Evolutionary conservation across 2,113 vertebrate species (phyloP), one percentile per base, ranked within the genome.

Genomic region (Perca schrenkii): DNA sequence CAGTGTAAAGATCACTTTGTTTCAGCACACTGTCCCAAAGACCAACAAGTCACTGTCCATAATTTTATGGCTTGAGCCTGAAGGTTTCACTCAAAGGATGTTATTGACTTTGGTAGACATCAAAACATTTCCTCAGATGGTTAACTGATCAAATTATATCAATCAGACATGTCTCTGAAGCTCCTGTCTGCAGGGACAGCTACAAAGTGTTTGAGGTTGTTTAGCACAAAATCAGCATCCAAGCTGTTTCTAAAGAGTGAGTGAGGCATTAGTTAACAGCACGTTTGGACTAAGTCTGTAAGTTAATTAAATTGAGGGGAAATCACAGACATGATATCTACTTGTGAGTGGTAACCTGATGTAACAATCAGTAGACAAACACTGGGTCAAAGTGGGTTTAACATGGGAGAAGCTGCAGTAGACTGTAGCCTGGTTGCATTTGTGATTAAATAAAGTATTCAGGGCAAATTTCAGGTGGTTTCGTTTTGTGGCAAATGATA

Each of bases 261-360:
- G 43, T n/a, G 52, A 70, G 58, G 25, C 0, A 21, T 25, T 49
- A 76, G 36, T 25, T 58, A 34, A 72, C 12, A 36, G 40, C 46
- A 77, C 36, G 13, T 81, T 52, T 58, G 8, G 52, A 79, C 8
- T 53, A 11, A 63, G 25, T 73, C 10, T 52, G 19, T 49, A 6
- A 68, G 19, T 31, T 52, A 71, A 69, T 56, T 63, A 56, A 79
- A 62, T 47, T 25, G 49, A 77, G 57, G 58, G 61, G 63, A 19
- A 61, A 71, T 79, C 46, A 25, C 16, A 53, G 28, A 34, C 4
- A 34, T 36, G 43, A 25, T 15, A 65, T 65, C 57, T 22, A 46
- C 47, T 16, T 74, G 25, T n/a, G 50, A 65, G 77, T 36, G 54
- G 31, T 58, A 40, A 69, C 47, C 40, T 64, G 28, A 31, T 25